These are phyloP conservation scores for Amblyopsis hoosieri DNA, from an alignment of 2,797 vertebrate genomes.

Conservation along the genomic window DNA sequence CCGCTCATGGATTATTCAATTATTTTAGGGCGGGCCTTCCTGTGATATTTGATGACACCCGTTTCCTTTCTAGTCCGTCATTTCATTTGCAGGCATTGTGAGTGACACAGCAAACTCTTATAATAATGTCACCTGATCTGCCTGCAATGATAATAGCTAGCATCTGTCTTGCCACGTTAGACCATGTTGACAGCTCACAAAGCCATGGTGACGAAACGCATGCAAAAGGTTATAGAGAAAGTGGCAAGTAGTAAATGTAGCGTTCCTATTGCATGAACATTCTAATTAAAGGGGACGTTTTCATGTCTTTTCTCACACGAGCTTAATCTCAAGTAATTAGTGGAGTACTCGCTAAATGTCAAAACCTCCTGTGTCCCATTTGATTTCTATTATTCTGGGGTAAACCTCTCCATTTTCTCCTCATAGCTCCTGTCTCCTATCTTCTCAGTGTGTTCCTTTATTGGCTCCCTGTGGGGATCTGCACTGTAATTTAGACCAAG, in stretches of 20 bases:
- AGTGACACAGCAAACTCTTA: slow-evolving; percentile 30
- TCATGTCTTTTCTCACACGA: slow-evolving; percentile 2
- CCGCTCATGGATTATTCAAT: slow-evolving; percentile 20
- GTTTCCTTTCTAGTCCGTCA: slow-evolving; percentile 13
- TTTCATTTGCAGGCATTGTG: slow-evolving; percentile 50
- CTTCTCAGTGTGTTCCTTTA: not conserved
- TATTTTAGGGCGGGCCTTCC: slow-evolving; percentile 26
- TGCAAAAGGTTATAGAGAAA: slow-evolving; percentile 27
- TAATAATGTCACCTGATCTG: slow-evolving; percentile 61
- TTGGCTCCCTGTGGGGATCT: slow-evolving; percentile 2
- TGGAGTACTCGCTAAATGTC: slow-evolving; percentile 29
- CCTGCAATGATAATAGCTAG: slow-evolving; percentile 54
- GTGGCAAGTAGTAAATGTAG: no score
- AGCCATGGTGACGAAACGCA: slow-evolving; percentile 75
- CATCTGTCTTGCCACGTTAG: slow-evolving; percentile 62
- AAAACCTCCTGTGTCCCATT: slow-evolving; percentile 45
- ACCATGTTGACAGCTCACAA: slow-evolving; percentile 67
- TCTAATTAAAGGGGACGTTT: not conserved
- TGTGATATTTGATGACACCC: slow-evolving; percentile 36
- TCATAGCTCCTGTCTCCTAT: slow-evolving; percentile 14
- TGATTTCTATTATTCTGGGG: slow-evolving; percentile 38
- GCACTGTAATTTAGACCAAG: slow-evolving; percentile 36
- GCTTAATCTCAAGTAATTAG: no score
- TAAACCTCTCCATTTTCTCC: slow-evolving; percentile 33
- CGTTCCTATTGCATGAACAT: no score